These are phyloP conservation scores for Arenicola marina DNA, from an alignment of 2,888 invertebrate genomes.

Conservation along the genomic window DNA sequence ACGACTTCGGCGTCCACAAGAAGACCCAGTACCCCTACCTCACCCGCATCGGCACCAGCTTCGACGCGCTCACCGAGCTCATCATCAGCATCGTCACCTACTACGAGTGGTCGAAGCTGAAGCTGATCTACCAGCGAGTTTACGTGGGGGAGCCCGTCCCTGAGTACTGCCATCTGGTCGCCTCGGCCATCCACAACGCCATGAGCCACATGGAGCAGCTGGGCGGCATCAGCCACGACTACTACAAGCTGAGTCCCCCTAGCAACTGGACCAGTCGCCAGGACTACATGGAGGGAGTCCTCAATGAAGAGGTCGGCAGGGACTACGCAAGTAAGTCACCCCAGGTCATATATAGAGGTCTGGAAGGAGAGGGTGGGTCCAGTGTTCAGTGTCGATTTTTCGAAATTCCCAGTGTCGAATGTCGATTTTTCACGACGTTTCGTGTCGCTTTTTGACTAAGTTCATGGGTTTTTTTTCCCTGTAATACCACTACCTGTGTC, in stretches of 20 bases:
- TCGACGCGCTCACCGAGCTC: constrained; percentile 40
- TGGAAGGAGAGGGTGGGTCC: too few relatives aligned
- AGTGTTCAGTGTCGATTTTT: too few relatives aligned
- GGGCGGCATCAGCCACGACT: constrained; percentile 38
- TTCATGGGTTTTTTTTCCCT: too few relatives aligned
- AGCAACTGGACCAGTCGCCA: constrained; percentile 14
- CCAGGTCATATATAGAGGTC: not conserved
- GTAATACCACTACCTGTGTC: too few relatives aligned
- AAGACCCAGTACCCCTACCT: constrained; percentile 72
- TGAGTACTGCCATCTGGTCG: constrained; percentile 77
- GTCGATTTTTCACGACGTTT: too few relatives aligned
- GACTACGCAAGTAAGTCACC: constrained; percentile 45
- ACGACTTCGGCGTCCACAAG: constrained; percentile 47
- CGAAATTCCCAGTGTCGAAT: too few relatives aligned
- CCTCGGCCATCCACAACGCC: constrained; percentile 75
- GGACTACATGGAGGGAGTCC: constrained; percentile 20
- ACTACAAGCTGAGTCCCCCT: too few relatives aligned
- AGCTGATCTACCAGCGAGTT: constrained; percentile 76
- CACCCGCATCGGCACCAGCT: constrained; percentile 64
- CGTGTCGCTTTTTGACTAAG: too few relatives aligned
- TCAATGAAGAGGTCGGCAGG: constrained; percentile 41
- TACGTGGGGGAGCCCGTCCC: constrained; percentile 66
- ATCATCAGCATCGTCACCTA: constrained; percentile 18
- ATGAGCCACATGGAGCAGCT: constrained; percentile 39
- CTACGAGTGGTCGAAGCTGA: constrained; percentile 72